Evolutionary conservation across 2,797 vertebrate genomes (phyloP).

Genomic region (Neosilurus hyrtlii): DNA sequence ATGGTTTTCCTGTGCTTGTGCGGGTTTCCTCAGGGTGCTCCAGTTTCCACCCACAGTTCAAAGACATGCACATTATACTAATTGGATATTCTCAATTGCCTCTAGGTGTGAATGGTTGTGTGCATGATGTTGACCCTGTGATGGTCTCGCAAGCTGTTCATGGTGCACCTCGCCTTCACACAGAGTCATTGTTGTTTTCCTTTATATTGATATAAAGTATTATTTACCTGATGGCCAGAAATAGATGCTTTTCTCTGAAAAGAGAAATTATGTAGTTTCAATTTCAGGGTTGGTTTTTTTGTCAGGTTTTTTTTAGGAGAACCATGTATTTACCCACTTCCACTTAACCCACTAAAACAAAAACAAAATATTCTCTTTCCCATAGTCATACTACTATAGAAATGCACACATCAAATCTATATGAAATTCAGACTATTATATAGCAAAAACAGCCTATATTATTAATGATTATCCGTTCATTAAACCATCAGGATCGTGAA

Average conservation of each 20-base stretch:
- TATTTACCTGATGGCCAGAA: not conserved
- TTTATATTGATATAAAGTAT: not conserved
- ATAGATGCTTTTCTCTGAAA: not conserved
- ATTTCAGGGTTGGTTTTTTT: too few species aligned
- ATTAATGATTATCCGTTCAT: too few species aligned
- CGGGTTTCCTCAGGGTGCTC: too few species aligned
- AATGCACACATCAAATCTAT: not conserved
- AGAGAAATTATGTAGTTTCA: not conserved
- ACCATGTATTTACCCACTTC: constrained; percentile 1
- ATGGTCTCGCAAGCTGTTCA: too few species aligned
- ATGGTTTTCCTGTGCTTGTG: too few species aligned
- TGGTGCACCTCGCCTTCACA: too few species aligned
- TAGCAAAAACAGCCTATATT: not conserved
- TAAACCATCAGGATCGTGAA: too few species aligned
- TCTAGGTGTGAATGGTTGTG: too few species aligned
- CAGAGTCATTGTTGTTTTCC: not conserved
- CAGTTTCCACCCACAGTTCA: too few species aligned
- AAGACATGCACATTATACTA: too few species aligned
- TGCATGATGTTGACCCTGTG: too few species aligned
- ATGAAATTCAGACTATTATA: not conserved
- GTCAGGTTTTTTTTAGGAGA: constrained; percentile 20
- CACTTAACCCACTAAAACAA: not conserved
- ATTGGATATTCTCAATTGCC: too few species aligned
- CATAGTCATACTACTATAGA: not conserved
- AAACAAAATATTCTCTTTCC: not conserved